A percentile compares a stretch with the other conserved stretches of the same genome.
These are phyloP conservation scores for Tachysurus vachellii DNA, from an alignment of 2,113 vertebrate genomes.

Conservation along the genomic window DNA sequence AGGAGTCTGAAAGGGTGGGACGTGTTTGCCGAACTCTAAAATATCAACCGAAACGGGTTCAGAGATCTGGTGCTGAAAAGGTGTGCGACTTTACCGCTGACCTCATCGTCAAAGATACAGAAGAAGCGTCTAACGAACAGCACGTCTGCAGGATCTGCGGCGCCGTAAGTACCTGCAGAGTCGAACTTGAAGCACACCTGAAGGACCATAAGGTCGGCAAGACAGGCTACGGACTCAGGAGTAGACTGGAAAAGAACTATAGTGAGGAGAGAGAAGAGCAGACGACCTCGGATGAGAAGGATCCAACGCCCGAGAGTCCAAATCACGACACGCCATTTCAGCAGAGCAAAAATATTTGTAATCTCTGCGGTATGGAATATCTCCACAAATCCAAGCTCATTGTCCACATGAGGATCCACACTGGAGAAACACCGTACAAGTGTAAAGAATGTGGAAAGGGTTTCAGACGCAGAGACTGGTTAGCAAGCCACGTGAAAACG, in stretches of 20 bases:
- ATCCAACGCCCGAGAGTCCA: background rate
- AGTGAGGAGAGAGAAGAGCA: background rate
- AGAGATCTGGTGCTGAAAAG: background rate
- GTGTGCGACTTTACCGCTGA: background rate
- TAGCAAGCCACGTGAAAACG: background rate
- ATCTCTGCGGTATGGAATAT: conserved; percentile 32
- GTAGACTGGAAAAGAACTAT: background rate
- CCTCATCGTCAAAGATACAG: background rate
- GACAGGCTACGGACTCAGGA: background rate
- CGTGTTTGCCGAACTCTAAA: conserved; percentile 19
- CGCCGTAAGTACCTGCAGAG: background rate
- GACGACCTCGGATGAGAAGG: background rate
- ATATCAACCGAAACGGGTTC: background rate
- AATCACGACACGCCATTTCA: background rate
- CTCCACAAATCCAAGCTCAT: background rate
- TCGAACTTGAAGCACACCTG: background rate
- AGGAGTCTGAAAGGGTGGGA: background rate
- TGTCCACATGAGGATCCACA: conserved; percentile 43
- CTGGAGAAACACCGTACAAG: conserved; percentile 17
- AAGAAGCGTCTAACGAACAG: background rate
- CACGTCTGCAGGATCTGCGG: background rate
- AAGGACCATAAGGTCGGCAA: background rate
- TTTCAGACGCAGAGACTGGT: conserved; percentile 34
- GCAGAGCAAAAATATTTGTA: background rate
- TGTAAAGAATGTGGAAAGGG: conserved; percentile 23